Base-by-base conservation (phyloP, 2,888 invertebrate species). In the Protodeltote pygarga region DNA sequence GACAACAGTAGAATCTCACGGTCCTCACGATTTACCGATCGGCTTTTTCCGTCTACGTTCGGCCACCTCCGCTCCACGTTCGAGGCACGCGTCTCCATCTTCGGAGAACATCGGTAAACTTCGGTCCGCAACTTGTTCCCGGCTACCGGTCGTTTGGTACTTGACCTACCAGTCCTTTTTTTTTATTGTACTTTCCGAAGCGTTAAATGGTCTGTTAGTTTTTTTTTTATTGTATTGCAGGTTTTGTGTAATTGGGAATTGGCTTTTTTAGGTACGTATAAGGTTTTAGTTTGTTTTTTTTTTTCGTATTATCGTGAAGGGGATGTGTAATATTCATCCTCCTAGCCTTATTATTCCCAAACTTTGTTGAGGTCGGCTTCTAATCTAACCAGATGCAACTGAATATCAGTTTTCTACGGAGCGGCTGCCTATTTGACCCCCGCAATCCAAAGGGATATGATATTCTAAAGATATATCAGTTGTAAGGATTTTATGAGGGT, bases 81-180 rank as follows among this genome's bases (percentile, higher is more conserved):
- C 62, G 53, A 37, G 54, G 39, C 67, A 67, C 68, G 68, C 65
- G 68, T 31, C 59, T 29, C 3, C 0, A 4, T 4, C 29, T 1
- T 70, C 70, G 67, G 29, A 5, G 0, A 19, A 13, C 23, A 8
- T 70, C 70, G 68, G 33, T 4, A 6, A 34, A 13, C 38, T 27
- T 61, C 52, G 54, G 16, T 13, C 0, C 5, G 44, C 64, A 75
- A 77, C 75, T 71, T 69, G 77, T 73, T 74, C 57, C 50, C 52
- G 10, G 71, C 73, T 65, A 73, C 72, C 57, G 64, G 70, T 60
- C 49, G 60, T 59, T 65, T 76, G 73, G 66, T 72, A 71, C 75
- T 75, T 75, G 77, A 75, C 75, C 65, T 60, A 69, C 54, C 46
- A 42, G 48, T 57, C 57, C 55, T 21, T 59, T 71, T 58, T 66